Evolutionary conservation across 2,113 vertebrate genomes (phyloP).

Genomic region (Crypturellus undulatus): DNA sequence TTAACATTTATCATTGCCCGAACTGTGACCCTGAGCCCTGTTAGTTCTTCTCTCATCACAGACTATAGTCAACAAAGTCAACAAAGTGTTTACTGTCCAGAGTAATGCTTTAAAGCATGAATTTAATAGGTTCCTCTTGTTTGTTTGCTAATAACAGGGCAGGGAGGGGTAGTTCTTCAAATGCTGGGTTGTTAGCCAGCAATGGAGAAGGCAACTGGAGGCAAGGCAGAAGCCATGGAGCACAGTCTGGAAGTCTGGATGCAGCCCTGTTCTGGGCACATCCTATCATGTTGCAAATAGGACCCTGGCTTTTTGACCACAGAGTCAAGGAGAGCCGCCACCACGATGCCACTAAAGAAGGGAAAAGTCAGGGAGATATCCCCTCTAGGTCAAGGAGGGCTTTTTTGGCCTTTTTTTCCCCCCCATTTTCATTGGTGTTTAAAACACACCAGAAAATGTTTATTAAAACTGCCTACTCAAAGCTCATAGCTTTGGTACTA

Average conservation of each 20-base stretch:
- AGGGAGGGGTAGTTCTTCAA: background rate
- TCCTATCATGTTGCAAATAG: background rate
- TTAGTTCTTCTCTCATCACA: background rate
- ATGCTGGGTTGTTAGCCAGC: background rate
- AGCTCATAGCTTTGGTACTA: background rate
- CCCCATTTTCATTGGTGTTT: background rate
- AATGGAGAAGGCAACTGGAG: background rate
- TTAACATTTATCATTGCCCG: background rate
- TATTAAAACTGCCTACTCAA: background rate
- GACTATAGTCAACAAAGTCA: background rate
- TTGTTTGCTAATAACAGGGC: background rate
- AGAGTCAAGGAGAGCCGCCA: background rate
- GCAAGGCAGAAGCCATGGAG: background rate
- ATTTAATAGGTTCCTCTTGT: background rate
- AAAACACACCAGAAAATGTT: background rate
- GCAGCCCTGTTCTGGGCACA: background rate
- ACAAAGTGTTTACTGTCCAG: background rate
- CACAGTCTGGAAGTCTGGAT: background rate
- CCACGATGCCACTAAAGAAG: background rate
- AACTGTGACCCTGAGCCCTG: background rate
- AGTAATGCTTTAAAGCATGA: background rate
- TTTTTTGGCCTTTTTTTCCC: background rate
- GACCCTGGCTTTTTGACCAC: background rate
- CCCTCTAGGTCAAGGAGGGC: background rate
- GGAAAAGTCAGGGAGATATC: background rate